A percentile compares a stretch with the other conserved stretches of the same genome.
These are phyloP conservation scores for Proctacanthus coquilletti DNA, from an alignment of 1,140 invertebrate species.

Conservation along the genomic window DNA sequence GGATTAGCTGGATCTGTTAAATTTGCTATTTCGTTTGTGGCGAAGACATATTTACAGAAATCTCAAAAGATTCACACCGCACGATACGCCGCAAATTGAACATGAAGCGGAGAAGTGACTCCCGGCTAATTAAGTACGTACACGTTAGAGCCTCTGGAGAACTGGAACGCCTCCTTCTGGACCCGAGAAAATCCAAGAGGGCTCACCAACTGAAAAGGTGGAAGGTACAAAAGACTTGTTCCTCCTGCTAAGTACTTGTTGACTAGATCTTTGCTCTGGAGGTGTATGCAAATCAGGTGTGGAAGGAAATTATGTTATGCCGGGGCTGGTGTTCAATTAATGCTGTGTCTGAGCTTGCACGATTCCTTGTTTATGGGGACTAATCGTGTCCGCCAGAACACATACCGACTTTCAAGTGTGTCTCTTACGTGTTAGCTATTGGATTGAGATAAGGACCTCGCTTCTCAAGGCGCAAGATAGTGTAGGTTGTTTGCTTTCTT, in stretches of 20 bases:
- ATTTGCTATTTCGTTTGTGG: too few species aligned
- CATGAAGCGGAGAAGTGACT: neutral
- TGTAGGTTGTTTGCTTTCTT: too few species aligned
- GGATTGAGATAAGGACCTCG: neutral
- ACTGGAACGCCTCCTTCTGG: neutral
- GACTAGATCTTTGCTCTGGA: neutral
- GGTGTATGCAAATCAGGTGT: slow-evolving; percentile 1
- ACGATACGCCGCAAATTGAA: slow-evolving; percentile 1
- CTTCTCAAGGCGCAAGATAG: neutral
- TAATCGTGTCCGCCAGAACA: neutral
- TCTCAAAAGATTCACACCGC: neutral
- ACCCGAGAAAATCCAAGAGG: too few species aligned
- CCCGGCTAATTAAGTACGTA: neutral
- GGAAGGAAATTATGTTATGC: slow-evolving; percentile 1
- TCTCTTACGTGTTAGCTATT: neutral
- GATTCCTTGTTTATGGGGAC: slow-evolving; percentile 1
- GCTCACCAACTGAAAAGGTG: too few species aligned
- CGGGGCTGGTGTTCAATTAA: neutral
- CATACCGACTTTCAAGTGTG: neutral
- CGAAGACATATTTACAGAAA: neutral
- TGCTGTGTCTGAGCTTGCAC: neutral
- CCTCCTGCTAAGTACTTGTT: neutral
- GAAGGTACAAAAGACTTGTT: neutral
- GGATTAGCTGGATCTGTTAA: too few species aligned
- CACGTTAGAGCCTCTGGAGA: neutral